These are phyloP conservation scores for Slavum lentiscoides DNA, from an alignment of 2,888 invertebrate species.

Conservation along the genomic window DNA sequence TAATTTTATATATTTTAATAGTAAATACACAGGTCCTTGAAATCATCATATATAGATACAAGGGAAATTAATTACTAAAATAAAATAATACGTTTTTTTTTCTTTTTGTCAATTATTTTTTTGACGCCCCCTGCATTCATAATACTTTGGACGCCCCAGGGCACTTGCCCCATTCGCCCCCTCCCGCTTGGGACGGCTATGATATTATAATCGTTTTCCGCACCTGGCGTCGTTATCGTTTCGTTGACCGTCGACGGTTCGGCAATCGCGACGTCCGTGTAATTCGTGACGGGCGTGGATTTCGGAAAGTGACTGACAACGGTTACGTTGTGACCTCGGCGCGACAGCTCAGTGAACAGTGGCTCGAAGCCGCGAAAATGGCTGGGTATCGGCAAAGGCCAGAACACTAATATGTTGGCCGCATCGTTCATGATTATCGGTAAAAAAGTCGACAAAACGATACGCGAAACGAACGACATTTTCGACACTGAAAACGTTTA, in stretches of 20 bases:
- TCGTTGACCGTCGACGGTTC: not conserved
- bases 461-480: not conserved
- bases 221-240: not conserved
- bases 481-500: not conserved
- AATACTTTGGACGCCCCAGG: too few relatives aligned
- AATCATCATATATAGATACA: too few relatives aligned
- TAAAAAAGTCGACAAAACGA: not conserved
- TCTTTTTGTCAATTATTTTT: too few relatives aligned
- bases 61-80: too few relatives aligned
- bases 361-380: constrained; percentile 10
- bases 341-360: constrained; percentile 5
- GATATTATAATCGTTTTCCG: not conserved
- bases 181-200: too few relatives aligned
- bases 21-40: too few relatives aligned
- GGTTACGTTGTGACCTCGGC: constrained; percentile 20
- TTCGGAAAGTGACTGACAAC: constrained; percentile 14
- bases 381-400: constrained; percentile 8
- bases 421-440: not conserved
- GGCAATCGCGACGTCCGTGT: constrained; percentile 12
- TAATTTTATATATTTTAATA: too few relatives aligned
- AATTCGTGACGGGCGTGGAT: not conserved
- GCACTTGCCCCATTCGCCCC: too few relatives aligned
- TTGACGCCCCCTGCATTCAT: too few relatives aligned
- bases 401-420: constrained; percentile 29
- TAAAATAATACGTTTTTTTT: too few relatives aligned